Conservation (phyloP, 2,888 invertebrate genomes). For the Cordilura impudica region DNA sequence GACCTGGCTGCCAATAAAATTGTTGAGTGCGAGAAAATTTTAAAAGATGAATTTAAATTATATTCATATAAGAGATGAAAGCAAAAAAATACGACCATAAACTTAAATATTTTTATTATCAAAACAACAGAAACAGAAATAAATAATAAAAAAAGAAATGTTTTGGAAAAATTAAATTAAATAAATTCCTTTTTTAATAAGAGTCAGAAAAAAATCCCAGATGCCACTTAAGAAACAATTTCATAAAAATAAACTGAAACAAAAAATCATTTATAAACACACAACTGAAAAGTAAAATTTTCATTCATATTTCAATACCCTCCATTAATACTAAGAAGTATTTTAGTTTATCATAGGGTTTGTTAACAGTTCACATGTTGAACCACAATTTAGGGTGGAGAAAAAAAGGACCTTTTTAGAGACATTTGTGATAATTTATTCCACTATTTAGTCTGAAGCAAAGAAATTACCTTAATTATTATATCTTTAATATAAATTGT, state of each 20-base stretch:
- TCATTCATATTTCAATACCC: too few species aligned
- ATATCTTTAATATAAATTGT: too few species aligned
- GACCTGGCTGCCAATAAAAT: not conserved
- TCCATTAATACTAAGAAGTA: too few species aligned
- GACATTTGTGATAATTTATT: too few species aligned
- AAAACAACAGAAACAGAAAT: not conserved
- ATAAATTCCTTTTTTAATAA: not conserved
- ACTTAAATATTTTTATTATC: not conserved
- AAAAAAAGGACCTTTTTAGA: too few species aligned
- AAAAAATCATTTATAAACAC: slow-evolving; percentile 21
- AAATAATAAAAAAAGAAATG: not conserved
- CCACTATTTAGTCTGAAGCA: too few species aligned
- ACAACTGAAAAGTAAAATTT: slow-evolving; percentile 1
- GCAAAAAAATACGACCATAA: slow-evolving; percentile 1
- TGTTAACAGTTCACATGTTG: too few species aligned
- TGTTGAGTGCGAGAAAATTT: not conserved
- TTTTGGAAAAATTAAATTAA: not conserved
- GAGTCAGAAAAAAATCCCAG: slow-evolving; percentile 12
- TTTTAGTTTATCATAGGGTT: too few species aligned
- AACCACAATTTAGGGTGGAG: too few species aligned
- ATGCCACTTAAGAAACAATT: slow-evolving; percentile 32
- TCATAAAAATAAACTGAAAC: slow-evolving; percentile 29
- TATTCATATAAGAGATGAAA: not conserved
- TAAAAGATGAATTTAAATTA: slow-evolving; percentile 26
- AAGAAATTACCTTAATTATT: too few species aligned